A percentile compares a stretch with the other conserved stretches of the same genome.
phyloP scores from a whole-genome alignment of 2,113 vertebrate species.

The Oryzias melastigma region DNA sequence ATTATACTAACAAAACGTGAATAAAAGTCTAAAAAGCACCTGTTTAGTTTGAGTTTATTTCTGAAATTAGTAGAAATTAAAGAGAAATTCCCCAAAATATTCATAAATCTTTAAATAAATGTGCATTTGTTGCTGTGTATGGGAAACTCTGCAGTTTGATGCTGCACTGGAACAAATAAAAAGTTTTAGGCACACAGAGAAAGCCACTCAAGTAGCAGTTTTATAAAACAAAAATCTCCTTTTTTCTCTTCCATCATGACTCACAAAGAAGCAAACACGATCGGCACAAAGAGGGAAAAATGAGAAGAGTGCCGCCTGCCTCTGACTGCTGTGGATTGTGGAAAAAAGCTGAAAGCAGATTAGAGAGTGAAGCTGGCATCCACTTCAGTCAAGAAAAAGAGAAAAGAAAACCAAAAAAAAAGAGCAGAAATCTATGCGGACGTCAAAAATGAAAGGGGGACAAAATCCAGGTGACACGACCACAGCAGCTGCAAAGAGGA shows the following conservation, averaged over 20 bases:
- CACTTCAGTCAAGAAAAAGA: background rate
- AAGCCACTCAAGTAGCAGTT: background rate
- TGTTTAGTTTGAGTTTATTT: too few relatives aligned
- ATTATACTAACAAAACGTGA: too few relatives aligned
- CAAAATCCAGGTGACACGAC: slow-evolving; percentile 45
- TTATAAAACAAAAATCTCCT: slow-evolving; percentile 1
- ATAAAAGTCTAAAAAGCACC: too few relatives aligned
- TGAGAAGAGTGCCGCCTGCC: slow-evolving; percentile 3
- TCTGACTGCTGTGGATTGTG: slow-evolving; percentile 2
- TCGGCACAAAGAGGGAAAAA: background rate
- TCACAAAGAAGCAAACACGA: slow-evolving; percentile 25
- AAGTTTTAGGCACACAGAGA: background rate
- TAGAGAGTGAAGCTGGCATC: slow-evolving; percentile 16
- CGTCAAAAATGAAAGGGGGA: slow-evolving; percentile 5
- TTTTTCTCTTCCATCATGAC: slow-evolving; percentile 9
- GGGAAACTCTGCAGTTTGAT: background rate
- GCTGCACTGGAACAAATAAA: background rate
- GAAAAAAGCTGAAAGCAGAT: slow-evolving; percentile 11
- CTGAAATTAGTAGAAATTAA: too few relatives aligned
- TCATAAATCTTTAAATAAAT: background rate
- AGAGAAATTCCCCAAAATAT: background rate
- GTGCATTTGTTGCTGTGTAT: background rate
- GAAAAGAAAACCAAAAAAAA: slow-evolving; percentile 1
- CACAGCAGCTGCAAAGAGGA: slow-evolving; percentile 52
- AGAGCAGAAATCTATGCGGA: slow-evolving; percentile 15